Evolutionary conservation across 1,140 invertebrate genomes (phyloP), one percentile per base, ranked within the genome.

Genomic region (Drosophila arawakana): DNA sequence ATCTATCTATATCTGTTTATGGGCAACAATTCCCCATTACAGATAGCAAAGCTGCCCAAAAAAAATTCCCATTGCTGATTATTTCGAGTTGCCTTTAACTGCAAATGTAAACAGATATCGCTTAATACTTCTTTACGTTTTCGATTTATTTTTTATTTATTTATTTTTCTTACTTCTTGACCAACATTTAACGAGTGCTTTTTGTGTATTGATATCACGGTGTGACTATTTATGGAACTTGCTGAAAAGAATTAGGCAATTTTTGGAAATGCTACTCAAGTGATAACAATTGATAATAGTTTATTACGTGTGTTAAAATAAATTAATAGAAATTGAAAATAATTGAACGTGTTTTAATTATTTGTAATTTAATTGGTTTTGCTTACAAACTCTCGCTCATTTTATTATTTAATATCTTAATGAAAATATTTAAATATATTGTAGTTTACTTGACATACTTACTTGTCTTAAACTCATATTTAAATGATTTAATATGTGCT

Each of bases 101-200:
- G 34, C 44, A 49, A 49, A 21, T 30, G 58, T 43, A 54, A 69
- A 61, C 18, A 61, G 46, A 61, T 69, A 69, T 39, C 9, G 9
- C 8, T n/a, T 10, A 41, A 41, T 11, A 41, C 2, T 18, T 21
- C 11, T 18, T 5, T 30, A 30, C 6, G 3, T 30, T 30, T 30
- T 30, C 25, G 25, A 30, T 30, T 30, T 30, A 30, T 30, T 30
- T 30, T 30, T 30, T 30, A 30, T 30, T 30, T 30, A 30, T 30
- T 30, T 30, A 30, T 30, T 30, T 11, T 46, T 18, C 18, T 59
- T 37, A 2, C n/a, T 11, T 61, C 13, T 57, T 57, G 54, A 35
- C 34, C 44, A 21, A 49, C 34, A 49, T 5, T 66, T 13, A n/a
- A 3, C 55, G 37, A 57, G 34, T 59, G 54, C 34, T 39, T 47